These are phyloP conservation scores for Trichosurus vulpecula DNA, from an alignment of 2,797 vertebrate species.

Conservation along the genomic window DNA sequence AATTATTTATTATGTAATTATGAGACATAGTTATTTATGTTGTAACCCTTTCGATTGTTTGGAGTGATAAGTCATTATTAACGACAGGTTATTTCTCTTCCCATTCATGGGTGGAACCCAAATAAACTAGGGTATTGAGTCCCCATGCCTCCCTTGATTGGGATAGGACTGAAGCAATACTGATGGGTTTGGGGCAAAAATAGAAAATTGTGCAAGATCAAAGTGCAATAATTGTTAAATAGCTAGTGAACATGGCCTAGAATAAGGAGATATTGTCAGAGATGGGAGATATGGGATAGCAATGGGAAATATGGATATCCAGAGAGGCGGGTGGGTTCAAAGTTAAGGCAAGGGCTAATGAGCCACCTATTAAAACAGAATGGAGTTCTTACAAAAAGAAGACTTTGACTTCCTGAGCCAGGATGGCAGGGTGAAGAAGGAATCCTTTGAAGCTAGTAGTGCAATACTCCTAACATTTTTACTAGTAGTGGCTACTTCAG, in stretches of 20 bases:
- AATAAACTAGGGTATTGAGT: not conserved
- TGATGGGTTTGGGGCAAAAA: not conserved
- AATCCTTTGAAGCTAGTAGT: not conserved
- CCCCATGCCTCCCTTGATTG: not conserved
- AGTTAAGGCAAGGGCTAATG: not conserved
- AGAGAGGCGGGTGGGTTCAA: too few relatives aligned
- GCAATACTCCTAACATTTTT: not conserved
- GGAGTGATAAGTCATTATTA: not conserved
- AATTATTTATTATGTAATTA: constrained; percentile 9
- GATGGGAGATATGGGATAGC: too few relatives aligned
- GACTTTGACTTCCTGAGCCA: not conserved
- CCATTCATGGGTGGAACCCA: not conserved
- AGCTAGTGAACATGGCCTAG: too few relatives aligned
- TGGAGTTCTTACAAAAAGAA: not conserved
- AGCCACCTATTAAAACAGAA: not conserved
- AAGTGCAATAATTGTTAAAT: too few relatives aligned
- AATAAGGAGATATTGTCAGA: too few relatives aligned
- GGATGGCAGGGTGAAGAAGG: too few relatives aligned
- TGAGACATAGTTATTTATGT: not conserved
- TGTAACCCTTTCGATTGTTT: not conserved
- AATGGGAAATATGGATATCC: too few relatives aligned
- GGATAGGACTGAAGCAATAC: not conserved
- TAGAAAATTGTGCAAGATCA: too few relatives aligned
- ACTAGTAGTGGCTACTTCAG: not conserved
- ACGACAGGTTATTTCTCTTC: not conserved